These are phyloP conservation scores for Rhinopomastus cyanomelas DNA, from an alignment of 2,113 vertebrate genomes.

Conservation along the genomic window DNA sequence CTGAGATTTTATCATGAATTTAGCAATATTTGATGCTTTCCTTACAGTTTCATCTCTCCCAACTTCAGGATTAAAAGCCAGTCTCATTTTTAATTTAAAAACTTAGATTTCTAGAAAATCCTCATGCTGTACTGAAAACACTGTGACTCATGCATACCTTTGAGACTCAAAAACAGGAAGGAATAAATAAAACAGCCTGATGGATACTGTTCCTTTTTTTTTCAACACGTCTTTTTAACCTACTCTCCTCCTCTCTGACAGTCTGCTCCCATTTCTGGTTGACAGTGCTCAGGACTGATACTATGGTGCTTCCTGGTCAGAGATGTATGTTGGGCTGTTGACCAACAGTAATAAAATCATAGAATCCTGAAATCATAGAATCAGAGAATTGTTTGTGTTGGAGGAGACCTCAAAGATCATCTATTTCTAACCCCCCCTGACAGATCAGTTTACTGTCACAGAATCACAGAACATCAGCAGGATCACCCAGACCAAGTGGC, in stretches of 20 bases:
- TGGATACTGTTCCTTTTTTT: background rate
- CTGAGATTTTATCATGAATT: background rate
- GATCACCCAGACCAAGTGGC: too few species aligned
- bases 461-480: too few species aligned
- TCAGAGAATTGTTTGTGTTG: background rate
- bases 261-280: background rate
- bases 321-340: too few species aligned
- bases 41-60: background rate
- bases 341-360: background rate
- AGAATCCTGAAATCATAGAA: background rate
- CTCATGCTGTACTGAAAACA: background rate
- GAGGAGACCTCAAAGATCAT: background rate
- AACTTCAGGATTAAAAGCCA: background rate
- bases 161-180: background rate
- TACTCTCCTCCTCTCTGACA: background rate
- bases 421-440: background rate
- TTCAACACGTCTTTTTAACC: background rate
- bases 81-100: background rate
- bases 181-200: background rate
- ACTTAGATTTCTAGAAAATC: background rate
- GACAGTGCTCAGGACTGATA: background rate
- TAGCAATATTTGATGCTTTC: constrained; percentile 5
- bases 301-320: background rate
- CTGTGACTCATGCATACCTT: fast-evolving
- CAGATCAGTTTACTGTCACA: background rate